Evolutionary conservation across 2,797 vertebrate species (phyloP).

Genomic region (Chelon auratus): DNA sequence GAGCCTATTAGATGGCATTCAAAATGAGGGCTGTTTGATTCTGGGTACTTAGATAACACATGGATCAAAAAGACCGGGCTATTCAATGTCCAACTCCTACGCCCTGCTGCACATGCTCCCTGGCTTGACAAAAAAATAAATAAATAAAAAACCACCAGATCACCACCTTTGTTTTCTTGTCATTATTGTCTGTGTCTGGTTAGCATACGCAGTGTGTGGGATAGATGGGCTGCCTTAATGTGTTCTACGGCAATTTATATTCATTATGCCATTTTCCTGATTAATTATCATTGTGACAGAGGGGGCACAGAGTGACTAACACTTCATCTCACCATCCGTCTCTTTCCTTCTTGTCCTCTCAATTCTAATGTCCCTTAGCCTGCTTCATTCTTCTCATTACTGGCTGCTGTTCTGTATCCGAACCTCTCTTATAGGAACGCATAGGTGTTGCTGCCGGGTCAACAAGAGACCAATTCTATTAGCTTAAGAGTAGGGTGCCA

Average conservation of each 20-base stretch:
- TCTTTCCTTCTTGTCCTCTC: constrained; percentile 28
- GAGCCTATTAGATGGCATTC: constrained; percentile 31
- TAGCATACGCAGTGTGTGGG: constrained; percentile 50
- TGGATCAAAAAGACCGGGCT: constrained; percentile 47
- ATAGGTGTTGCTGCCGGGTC: constrained; percentile 20
- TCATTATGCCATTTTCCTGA: constrained; percentile 61
- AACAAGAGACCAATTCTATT: constrained; percentile 25
- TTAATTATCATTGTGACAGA: constrained; percentile 52
- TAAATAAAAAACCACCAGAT: constrained; percentile 46
- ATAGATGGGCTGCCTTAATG: constrained; percentile 45
- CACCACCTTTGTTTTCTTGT: constrained; percentile 44
- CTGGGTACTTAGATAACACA: constrained; percentile 20
- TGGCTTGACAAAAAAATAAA: not conserved
- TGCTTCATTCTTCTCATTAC: constrained; percentile 14
- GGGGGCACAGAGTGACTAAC: constrained; percentile 46
- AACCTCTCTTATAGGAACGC: constrained; percentile 9
- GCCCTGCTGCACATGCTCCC: constrained; percentile 15
- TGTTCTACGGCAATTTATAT: constrained; percentile 67
- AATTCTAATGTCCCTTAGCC: constrained; percentile 15
- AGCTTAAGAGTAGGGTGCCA: constrained; percentile 34
- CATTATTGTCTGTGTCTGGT: constrained; percentile 38
- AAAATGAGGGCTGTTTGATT: constrained; percentile 29
- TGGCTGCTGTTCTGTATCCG: not conserved
- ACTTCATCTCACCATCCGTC: constrained; percentile 21
- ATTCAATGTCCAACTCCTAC: constrained; percentile 53